Percentiles rank a stretch among this genome's conserved stretches.
Evolutionary conservation across 2,113 vertebrate genomes (phyloP).

Genomic region (Thymallus thymallus): DNA sequence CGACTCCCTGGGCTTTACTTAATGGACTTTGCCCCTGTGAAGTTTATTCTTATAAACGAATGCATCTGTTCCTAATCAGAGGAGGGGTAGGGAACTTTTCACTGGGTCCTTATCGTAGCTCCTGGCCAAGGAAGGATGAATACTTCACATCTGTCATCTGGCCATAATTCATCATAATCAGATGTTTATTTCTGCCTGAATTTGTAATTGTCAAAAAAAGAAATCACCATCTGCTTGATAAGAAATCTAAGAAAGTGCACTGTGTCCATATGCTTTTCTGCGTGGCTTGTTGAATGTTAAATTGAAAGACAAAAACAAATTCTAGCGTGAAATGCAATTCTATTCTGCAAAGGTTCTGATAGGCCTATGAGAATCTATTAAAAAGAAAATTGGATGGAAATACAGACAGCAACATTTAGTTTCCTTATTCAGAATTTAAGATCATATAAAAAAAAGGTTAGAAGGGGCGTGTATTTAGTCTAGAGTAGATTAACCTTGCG

Average conservation of each 20-base stretch:
- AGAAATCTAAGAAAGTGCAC: neutral
- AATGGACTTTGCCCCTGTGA: too few species aligned
- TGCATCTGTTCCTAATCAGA: too few species aligned
- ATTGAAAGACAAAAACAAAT: neutral
- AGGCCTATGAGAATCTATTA: too few species aligned
- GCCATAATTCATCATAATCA: neutral
- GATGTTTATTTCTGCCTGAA: conserved; percentile 5
- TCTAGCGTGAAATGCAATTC: neutral
- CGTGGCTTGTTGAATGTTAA: neutral
- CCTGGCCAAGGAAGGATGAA: neutral
- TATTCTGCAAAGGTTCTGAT: neutral
- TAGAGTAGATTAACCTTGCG: too few species aligned
- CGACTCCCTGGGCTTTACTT: too few species aligned
- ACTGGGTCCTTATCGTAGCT: neutral
- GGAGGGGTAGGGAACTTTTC: neutral
- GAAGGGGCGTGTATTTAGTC: neutral
- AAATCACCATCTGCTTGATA: conserved; percentile 12
- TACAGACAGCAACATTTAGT: neutral
- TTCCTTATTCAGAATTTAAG: neutral
- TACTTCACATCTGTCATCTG: conserved; percentile 2
- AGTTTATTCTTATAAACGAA: too few species aligned
- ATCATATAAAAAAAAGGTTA: neutral
- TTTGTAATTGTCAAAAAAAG: conserved; percentile 5
- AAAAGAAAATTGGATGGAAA: too few species aligned
- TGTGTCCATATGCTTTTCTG: conserved; percentile 1